Percentiles rank a stretch among this genome's conserved stretches.
Evolutionary conservation across 2,797 vertebrate species (phyloP).

Genomic region (Cichlasoma orientale): DNA sequence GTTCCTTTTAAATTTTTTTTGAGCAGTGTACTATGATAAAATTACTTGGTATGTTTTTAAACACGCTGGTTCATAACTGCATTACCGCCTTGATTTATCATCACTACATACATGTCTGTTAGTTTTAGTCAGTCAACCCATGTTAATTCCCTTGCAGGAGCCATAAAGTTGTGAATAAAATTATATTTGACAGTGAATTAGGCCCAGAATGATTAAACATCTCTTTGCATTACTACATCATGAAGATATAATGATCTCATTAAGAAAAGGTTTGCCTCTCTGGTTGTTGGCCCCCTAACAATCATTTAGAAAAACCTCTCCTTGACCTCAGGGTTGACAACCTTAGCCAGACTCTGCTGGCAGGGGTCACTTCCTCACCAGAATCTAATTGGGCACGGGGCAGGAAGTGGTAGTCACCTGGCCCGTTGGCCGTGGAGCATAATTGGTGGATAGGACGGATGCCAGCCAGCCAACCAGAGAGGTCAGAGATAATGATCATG

Average conservation of each 20-base stretch:
- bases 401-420: slow-evolving; percentile 61
- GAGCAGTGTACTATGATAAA: too few species aligned
- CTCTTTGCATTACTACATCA: slow-evolving; percentile 46
- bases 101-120: not conserved
- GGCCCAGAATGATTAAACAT: slow-evolving; percentile 63
- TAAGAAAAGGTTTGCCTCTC: slow-evolving; percentile 29
- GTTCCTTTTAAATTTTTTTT: too few species aligned
- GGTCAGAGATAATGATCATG: slow-evolving; percentile 52
- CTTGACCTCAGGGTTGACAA: slow-evolving; percentile 14
- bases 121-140: not conserved
- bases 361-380: not conserved
- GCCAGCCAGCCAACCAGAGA: slow-evolving; percentile 53
- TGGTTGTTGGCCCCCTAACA: not conserved
- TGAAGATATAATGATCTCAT: slow-evolving; percentile 61
- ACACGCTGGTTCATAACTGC: not conserved
- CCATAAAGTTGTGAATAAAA: slow-evolving; percentile 45
- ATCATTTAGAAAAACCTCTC: slow-evolving; percentile 32
- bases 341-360: not conserved
- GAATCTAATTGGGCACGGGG: slow-evolving; percentile 50
- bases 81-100: not conserved
- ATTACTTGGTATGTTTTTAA: too few species aligned
- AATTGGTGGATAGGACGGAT: slow-evolving; percentile 45
- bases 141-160: not conserved
- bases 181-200: slow-evolving; percentile 59
- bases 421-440: slow-evolving; percentile 42